Evolutionary conservation across 1,140 invertebrate genomes (phyloP).

Genomic region (Solen grandis): DNA sequence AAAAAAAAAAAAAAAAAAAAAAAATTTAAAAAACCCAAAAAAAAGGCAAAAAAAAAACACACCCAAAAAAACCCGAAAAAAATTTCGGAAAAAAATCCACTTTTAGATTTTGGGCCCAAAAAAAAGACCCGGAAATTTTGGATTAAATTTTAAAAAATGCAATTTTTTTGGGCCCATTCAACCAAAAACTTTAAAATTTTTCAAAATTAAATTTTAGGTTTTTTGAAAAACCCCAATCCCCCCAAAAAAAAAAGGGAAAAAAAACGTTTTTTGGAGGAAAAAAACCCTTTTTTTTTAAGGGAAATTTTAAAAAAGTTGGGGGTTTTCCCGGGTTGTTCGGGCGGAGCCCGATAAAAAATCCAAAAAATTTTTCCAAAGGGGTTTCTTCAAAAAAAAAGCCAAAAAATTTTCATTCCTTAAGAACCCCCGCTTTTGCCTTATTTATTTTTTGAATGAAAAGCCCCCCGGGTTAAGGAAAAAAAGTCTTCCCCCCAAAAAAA

Average conservation of each 20-base stretch:
- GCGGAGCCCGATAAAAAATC: neutral
- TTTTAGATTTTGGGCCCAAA: neutral
- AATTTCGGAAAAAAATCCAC: neutral
- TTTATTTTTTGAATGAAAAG: neutral
- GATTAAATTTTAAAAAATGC: neutral
- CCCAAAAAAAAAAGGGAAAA: neutral
- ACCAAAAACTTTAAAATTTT: neutral
- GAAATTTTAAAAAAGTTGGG: neutral
- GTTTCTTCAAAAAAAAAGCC: neutral
- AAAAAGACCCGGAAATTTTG: neutral
- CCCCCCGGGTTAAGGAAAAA: neutral
- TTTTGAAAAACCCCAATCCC: neutral
- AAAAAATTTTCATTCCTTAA: too few relatives aligned
- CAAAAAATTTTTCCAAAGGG: neutral
- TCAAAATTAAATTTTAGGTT: neutral
- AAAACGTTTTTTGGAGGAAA: neutral
- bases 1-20: too few relatives aligned
- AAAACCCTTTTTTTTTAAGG: too few relatives aligned
- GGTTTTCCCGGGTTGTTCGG: neutral
- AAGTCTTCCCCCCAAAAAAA: neutral
- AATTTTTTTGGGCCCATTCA: neutral
- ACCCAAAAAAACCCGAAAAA: too few relatives aligned
- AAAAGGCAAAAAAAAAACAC: too few relatives aligned
- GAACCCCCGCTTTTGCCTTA: too few relatives aligned
- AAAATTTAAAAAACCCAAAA: too few relatives aligned